phyloP scores from a whole-genome alignment of 2,113 vertebrate genomes.

The Forbesichthys agassizii region DNA sequence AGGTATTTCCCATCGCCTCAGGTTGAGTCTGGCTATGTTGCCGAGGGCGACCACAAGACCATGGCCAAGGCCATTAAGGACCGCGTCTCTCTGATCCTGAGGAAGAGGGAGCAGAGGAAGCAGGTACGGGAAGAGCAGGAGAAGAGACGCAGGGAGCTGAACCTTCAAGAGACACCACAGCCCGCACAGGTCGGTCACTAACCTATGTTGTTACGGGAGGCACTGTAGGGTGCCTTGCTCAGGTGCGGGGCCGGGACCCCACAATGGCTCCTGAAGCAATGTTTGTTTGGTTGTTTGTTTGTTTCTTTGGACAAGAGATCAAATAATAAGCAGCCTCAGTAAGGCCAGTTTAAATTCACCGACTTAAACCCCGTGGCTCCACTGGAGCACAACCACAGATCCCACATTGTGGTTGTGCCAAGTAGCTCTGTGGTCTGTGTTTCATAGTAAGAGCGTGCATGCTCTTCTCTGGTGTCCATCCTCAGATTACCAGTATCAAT shows the following conservation, averaged over 20 bases:
- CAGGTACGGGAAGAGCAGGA: conserved; percentile 92
- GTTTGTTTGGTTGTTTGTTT: neutral
- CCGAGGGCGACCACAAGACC: conserved; percentile 98
- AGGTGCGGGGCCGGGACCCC: no score
- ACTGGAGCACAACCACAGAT: no score
- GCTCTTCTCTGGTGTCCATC: no score
- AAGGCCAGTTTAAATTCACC: no score
- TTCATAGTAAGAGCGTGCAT: neutral
- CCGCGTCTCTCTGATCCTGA: conserved; percentile 93
- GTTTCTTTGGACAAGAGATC: no score
- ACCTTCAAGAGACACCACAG: conserved; percentile 33
- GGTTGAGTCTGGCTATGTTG: conserved; percentile 98
- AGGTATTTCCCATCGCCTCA: conserved; percentile 45
- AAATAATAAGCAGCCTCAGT: no score
- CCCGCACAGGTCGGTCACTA: conserved; percentile 51
- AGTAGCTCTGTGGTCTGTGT: no score
- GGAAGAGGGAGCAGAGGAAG: conserved; percentile 94
- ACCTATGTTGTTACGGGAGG: no score
- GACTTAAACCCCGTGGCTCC: no score
- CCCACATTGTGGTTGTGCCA: no score
- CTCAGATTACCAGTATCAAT: no score
- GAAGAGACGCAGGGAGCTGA: conserved; percentile 84
- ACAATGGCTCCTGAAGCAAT: neutral
- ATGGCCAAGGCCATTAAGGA: conserved; percentile 99
- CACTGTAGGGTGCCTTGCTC: no score